Conservation (phyloP, 1,140 invertebrate genomes). For the Saccostrea echinata region DNA sequence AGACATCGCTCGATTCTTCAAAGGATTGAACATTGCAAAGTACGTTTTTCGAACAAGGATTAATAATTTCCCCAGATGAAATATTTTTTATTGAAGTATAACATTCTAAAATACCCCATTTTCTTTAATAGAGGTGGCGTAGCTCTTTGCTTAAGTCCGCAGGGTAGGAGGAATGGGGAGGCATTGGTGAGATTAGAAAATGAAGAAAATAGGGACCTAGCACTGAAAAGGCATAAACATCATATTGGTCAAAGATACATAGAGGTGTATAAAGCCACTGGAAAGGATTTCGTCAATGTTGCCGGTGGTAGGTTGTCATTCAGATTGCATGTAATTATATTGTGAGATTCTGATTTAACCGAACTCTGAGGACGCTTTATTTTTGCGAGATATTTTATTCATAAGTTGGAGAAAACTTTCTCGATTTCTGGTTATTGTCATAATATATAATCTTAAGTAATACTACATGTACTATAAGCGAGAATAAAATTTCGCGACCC, state of each 20-base stretch:
- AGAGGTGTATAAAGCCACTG: conserved; percentile 97
- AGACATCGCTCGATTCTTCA: conserved; percentile 99
- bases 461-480: no score
- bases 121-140: conserved; percentile 92
- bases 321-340: no score
- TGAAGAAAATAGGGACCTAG: conserved; percentile 98
- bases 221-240: conserved; percentile 97
- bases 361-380: no score
- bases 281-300: conserved; percentile 97
- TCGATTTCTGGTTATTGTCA: no score
- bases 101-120: not conserved
- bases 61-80: not conserved
- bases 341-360: no score
- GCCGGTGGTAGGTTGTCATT: conserved; percentile 89
- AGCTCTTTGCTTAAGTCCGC: conserved; percentile 95
- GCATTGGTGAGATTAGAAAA: conserved; percentile 96
- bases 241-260: conserved; percentile 97
- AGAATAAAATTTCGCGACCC: no score
- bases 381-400: no score
- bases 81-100: conserved; percentile 18
- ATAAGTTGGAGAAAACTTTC: no score
- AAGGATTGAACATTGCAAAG: conserved; percentile 99
- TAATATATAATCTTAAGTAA: no score
- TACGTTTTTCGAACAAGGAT: conserved; percentile 82
- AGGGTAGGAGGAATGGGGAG: conserved; percentile 99